These are phyloP conservation scores for Zygothrica quintamaculata DNA, from an alignment of 2,888 invertebrate genomes.

Conservation along the genomic window DNA sequence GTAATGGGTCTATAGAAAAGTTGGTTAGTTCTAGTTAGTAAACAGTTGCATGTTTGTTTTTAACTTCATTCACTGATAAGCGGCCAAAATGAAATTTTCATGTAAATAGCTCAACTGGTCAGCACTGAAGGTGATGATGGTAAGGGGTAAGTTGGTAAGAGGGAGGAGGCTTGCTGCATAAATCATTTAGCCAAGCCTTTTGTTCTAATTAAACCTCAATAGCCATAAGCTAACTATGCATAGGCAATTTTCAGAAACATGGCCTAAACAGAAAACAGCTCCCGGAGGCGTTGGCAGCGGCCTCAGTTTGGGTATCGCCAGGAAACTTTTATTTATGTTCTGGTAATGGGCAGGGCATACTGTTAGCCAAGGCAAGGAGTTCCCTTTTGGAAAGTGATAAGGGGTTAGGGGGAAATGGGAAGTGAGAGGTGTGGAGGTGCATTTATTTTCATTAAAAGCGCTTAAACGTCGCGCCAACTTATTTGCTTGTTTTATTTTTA, in stretches of 20 bases:
- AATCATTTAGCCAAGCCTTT: conserved; percentile 67
- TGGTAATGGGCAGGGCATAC: conserved; percentile 49
- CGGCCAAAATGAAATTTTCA: conserved; percentile 66
- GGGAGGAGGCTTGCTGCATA: conserved; percentile 51
- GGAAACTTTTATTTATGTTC: conserved; percentile 69
- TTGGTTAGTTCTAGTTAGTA: conserved; percentile 31
- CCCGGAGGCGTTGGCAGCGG: background rate
- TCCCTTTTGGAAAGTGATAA: conserved; percentile 13
- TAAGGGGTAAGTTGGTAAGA: background rate
- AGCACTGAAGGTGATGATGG: conserved; percentile 16
- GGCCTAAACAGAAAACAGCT: conserved; percentile 13
- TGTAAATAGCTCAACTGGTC: conserved; percentile 66
- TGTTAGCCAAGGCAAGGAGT: conserved; percentile 19
- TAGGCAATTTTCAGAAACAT: conserved; percentile 58
- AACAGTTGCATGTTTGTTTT: conserved; percentile 35
- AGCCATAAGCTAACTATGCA: conserved; percentile 31
- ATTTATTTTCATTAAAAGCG: conserved; percentile 77
- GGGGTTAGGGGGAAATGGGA: background rate
- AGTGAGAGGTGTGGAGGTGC: conserved; percentile 36
- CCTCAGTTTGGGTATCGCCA: conserved; percentile 28
- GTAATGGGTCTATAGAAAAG: background rate
- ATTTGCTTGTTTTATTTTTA: conserved; percentile 74
- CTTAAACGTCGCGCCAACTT: conserved; percentile 71
- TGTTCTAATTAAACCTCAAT: conserved; percentile 60
- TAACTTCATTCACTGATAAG: conserved; percentile 42